Conservation (phyloP, 2,113 vertebrate genomes). For the Rhipidura dahli region DNA sequence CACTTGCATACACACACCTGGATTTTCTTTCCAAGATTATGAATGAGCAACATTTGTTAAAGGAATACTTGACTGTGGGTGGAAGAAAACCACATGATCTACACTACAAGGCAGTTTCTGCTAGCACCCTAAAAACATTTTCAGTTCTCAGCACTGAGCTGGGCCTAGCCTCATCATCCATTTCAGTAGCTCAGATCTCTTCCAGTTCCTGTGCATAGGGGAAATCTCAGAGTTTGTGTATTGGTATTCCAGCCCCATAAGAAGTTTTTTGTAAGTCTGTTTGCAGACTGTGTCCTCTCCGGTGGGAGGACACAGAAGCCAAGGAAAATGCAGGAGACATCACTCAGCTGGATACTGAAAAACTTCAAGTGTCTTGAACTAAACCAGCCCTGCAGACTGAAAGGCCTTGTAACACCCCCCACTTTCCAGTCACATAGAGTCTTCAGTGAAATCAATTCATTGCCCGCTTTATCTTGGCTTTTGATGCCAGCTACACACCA, state of each 20-base stretch:
- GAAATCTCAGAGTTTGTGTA: not conserved
- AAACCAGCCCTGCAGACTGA: not conserved
- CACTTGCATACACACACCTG: accelerated
- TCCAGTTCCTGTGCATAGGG: not conserved
- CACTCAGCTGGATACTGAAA: not conserved
- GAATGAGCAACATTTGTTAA: not conserved
- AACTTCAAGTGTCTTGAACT: not conserved
- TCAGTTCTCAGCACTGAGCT: not conserved
- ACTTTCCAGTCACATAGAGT: not conserved
- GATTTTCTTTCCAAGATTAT: not conserved
- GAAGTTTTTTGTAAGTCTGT: not conserved
- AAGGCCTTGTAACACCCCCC: not conserved
- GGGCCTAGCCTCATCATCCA: not conserved
- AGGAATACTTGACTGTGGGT: not conserved
- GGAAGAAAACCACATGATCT: not conserved
- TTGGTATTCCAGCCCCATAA: not conserved
- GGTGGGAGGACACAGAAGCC: not conserved
- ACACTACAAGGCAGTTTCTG: not conserved
- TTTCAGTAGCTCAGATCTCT: not conserved
- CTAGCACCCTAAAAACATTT: not conserved
- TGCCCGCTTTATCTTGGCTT: not conserved
- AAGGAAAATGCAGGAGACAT: not conserved
- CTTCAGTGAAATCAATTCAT: not conserved
- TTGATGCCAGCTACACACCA: not conserved
- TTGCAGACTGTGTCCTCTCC: not conserved